Percentiles rank a stretch among this genome's conserved stretches.
Evolutionary conservation across 2,888 invertebrate genomes (phyloP).

Genomic region (Gnatocerus cornutus): DNA sequence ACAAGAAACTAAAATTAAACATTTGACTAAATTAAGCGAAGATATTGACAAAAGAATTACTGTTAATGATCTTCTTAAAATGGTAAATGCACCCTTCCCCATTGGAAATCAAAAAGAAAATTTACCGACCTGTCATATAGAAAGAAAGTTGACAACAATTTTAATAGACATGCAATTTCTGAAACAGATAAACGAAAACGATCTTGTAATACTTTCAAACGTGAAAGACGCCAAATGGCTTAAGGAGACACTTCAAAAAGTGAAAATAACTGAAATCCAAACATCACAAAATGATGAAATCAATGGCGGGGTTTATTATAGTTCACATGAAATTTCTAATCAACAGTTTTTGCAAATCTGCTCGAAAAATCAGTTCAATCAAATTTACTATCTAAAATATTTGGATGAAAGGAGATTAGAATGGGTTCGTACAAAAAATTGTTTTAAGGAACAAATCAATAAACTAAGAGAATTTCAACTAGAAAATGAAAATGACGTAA

Average conservation of each 20-base stretch:
- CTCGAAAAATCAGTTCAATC: not conserved
- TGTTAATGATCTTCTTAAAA: not conserved
- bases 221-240: not conserved
- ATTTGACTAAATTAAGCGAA: not conserved
- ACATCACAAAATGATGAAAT: too few relatives aligned
- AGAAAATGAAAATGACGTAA: not conserved
- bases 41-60: not conserved
- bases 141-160: not conserved
- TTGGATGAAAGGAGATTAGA: not conserved
- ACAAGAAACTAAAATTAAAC: not conserved
- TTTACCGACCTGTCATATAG: not conserved
- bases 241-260: not conserved
- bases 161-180: conserved; percentile 10
- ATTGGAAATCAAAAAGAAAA: conserved; percentile 6
- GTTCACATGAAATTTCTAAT: not conserved
- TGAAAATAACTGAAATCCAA: not conserved
- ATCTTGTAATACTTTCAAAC: not conserved
- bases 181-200: not conserved
- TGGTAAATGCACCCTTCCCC: not conserved
- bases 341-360: not conserved
- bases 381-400: conserved; percentile 6
- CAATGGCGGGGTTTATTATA: too few relatives aligned
- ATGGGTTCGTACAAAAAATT: conserved; percentile 1
- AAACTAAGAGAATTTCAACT: not conserved
- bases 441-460: not conserved